Conservation (phyloP, 2,797 vertebrate species). For the Bovichtus diacanthus region DNA sequence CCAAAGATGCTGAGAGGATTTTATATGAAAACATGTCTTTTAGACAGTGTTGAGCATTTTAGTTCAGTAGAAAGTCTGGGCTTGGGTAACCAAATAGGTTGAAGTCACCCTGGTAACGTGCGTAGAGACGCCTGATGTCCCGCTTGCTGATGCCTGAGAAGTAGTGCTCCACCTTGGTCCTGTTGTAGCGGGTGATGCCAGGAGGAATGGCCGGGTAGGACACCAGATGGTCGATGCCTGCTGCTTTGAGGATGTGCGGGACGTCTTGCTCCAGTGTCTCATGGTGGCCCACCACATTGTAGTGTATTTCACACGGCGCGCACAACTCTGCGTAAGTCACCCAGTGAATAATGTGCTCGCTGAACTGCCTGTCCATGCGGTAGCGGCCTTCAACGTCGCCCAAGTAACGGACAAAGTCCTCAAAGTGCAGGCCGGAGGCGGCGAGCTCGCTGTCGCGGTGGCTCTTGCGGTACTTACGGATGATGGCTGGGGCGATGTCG, state of each 20-base stretch:
- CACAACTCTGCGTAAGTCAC: conserved; percentile 94
- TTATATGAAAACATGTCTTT: conserved; percentile 18
- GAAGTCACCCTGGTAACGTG: conserved; percentile 93
- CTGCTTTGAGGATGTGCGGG: conserved; percentile 90
- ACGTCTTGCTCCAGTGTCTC: conserved; percentile 95
- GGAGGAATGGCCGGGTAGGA: conserved; percentile 96
- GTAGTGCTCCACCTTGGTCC: conserved; percentile 93
- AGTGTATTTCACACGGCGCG: conserved; percentile 93
- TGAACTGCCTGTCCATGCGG: conserved; percentile 93
- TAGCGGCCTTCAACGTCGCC: conserved; percentile 90
- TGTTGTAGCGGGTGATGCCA: conserved; percentile 95
- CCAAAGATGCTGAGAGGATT: conserved; percentile 18
- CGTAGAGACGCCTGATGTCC: conserved; percentile 91
- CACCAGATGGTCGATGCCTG: conserved; percentile 91
- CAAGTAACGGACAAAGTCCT: conserved; percentile 97
- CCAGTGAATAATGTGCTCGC: conserved; percentile 97
- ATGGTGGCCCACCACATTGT: conserved; percentile 94
- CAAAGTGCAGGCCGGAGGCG: conserved; percentile 91
- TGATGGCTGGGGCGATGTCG: conserved; percentile 95
- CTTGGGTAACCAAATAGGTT: conserved; percentile 93
- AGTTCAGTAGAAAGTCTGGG: conserved; percentile 93
- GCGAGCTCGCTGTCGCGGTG: conserved; percentile 83
- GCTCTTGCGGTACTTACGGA: conserved; percentile 92
- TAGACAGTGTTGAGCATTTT: conserved; percentile 43
- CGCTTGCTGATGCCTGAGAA: conserved; percentile 93